Conservation (phyloP, 1,140 invertebrate species). For the Vanessa atalanta region DNA sequence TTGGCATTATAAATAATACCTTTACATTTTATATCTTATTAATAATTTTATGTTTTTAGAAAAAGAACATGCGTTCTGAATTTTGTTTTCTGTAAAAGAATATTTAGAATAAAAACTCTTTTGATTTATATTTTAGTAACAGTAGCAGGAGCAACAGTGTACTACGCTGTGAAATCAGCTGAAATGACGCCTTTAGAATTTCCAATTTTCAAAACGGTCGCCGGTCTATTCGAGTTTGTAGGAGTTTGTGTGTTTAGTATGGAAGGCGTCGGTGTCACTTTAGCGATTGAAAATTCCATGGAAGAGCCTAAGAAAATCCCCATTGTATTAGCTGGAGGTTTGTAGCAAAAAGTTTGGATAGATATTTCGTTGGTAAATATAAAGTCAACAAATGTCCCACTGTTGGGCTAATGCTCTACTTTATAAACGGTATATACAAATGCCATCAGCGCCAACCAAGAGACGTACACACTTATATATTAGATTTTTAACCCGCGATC, state of each 20-base stretch:
- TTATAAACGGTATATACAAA: neutral
- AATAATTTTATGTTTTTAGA: no score
- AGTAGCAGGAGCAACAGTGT: constrained; percentile 43
- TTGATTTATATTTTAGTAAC: constrained; percentile 40
- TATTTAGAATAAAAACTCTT: neutral
- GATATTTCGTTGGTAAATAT: neutral
- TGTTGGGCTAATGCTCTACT: no score
- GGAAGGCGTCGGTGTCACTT: constrained; percentile 52
- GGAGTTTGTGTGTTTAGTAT: constrained; percentile 56
- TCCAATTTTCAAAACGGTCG: constrained; percentile 36
- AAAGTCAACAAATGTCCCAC: no score
- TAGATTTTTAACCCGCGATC: no score
- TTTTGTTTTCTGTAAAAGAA: neutral
- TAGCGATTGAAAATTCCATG: constrained; percentile 62
- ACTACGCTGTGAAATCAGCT: constrained; percentile 39
- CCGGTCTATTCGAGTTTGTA: constrained; percentile 51
- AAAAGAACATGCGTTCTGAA: no score
- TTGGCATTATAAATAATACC: no score
- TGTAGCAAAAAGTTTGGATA: neutral
- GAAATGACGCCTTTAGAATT: constrained; percentile 31
- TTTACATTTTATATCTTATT: no score
- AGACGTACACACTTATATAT: no score
- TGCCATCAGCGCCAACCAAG: no score
- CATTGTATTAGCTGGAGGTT: constrained; percentile 45
- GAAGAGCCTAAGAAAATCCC: constrained; percentile 50